phyloP scores from a whole-genome alignment of 2,113 vertebrate species.

The Pygathrix nemaeus region DNA sequence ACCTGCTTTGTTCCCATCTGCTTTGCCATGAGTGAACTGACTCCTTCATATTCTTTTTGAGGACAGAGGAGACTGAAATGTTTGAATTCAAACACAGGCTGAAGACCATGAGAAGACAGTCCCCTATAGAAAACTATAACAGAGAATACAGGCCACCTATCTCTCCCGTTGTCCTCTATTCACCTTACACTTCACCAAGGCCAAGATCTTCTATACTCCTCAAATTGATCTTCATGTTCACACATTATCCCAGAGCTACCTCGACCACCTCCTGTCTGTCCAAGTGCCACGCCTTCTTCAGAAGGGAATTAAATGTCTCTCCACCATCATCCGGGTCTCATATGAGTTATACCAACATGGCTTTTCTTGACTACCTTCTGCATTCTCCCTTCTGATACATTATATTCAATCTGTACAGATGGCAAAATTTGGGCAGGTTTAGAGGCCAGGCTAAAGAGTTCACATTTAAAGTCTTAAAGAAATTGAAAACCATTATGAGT shows the following conservation, averaged over 20 bases:
- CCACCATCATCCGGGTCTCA: neutral
- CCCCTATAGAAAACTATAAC: neutral
- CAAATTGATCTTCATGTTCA: neutral
- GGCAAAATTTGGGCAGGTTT: neutral
- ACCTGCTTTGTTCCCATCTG: neutral
- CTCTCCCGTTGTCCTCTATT: neutral
- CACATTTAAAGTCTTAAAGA: neutral
- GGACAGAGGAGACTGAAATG: neutral
- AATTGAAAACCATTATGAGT: neutral
- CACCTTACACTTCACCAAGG: neutral
- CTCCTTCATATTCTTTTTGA: neutral
- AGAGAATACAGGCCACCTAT: neutral
- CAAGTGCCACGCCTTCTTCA: neutral
- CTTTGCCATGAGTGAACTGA: neutral
- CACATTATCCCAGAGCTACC: neutral
- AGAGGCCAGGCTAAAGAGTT: neutral
- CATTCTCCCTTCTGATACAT: neutral
- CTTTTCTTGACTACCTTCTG: neutral
- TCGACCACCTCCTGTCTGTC: neutral
- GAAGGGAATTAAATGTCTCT: neutral
- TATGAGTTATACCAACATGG: neutral
- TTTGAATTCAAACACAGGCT: neutral
- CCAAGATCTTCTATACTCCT: neutral
- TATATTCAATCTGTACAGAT: neutral
- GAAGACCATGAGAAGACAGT: neutral